phyloP scores from a whole-genome alignment of 2,797 vertebrate genomes.

The Acomys russatus region DNA sequence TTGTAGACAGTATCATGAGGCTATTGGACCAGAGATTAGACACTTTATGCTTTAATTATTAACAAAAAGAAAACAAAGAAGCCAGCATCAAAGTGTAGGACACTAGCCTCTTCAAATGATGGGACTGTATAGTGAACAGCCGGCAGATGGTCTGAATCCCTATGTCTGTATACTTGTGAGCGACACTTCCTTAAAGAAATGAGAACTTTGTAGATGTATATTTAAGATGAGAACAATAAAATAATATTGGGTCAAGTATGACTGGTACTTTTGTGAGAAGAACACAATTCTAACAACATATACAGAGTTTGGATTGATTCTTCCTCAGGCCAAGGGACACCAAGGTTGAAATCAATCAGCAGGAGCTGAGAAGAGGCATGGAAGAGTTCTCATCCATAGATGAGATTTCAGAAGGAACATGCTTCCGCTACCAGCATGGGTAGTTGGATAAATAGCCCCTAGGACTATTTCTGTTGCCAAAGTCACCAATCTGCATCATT shows the following conservation, averaged over 20 bases:
- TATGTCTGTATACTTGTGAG: neutral
- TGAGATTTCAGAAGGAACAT: neutral
- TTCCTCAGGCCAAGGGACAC: neutral
- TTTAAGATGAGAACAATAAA: neutral
- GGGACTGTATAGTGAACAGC: neutral
- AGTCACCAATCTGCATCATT: neutral
- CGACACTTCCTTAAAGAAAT: neutral
- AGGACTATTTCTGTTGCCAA: neutral
- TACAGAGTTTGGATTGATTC: neutral
- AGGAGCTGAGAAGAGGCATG: neutral
- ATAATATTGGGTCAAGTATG: neutral
- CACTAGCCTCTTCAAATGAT: neutral
- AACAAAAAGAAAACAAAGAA: neutral
- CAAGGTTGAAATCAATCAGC: neutral
- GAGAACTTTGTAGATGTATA: neutral
- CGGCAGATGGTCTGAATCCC: neutral
- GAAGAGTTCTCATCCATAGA: neutral
- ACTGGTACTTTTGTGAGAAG: neutral
- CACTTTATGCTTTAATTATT: neutral
- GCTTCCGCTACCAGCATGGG: neutral
- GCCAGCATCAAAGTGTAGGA: neutral
- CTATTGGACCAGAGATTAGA: conserved; percentile 11
- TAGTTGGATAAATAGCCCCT: neutral
- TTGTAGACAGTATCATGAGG: neutral
- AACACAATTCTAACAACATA: neutral